Evolutionary conservation across 2,888 invertebrate species (phyloP).

Genomic region (Ametastegia equiseti): DNA sequence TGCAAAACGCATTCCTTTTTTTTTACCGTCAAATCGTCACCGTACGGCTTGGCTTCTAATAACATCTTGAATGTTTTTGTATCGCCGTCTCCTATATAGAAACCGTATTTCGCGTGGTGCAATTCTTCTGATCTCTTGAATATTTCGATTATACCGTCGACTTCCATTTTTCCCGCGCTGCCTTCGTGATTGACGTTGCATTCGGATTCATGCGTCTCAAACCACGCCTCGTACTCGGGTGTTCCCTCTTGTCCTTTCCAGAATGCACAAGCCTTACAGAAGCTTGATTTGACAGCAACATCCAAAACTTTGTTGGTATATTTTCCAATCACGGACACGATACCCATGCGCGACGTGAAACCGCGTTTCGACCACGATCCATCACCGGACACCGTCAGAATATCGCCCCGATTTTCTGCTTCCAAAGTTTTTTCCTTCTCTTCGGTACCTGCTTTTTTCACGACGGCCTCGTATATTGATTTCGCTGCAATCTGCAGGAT

Average conservation of each 20-base stretch:
- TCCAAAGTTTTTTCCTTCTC: slow-evolving; percentile 55
- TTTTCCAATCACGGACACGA: slow-evolving; percentile 57
- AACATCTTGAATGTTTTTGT: background rate
- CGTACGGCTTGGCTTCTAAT: background rate
- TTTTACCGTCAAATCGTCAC: background rate
- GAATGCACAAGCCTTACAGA: slow-evolving; percentile 54
- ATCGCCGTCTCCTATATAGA: background rate
- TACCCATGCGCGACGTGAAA: slow-evolving; percentile 55
- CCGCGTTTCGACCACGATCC: slow-evolving; percentile 55
- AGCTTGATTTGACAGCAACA: slow-evolving; percentile 55
- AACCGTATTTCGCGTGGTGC: background rate
- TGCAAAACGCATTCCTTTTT: slow-evolving; percentile 45
- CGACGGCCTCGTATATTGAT: slow-evolving; percentile 45
- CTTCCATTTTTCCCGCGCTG: slow-evolving; percentile 58
- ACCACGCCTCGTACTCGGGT: slow-evolving; percentile 55
- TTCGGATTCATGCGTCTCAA: slow-evolving; percentile 52
- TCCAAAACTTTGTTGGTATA: slow-evolving; percentile 56
- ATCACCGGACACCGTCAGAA: slow-evolving; percentile 51
- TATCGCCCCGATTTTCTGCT: slow-evolving; percentile 50
- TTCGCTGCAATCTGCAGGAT: slow-evolving; percentile 45
- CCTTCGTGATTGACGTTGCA: slow-evolving; percentile 58
- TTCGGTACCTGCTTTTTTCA: slow-evolving; percentile 52
- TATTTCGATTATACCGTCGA: slow-evolving; percentile 49
- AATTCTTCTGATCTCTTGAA: background rate
- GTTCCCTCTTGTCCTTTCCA: slow-evolving; percentile 55